Evolutionary conservation across 2,797 vertebrate genomes (phyloP).

Genomic region (Rhadinocentrus ornatus): DNA sequence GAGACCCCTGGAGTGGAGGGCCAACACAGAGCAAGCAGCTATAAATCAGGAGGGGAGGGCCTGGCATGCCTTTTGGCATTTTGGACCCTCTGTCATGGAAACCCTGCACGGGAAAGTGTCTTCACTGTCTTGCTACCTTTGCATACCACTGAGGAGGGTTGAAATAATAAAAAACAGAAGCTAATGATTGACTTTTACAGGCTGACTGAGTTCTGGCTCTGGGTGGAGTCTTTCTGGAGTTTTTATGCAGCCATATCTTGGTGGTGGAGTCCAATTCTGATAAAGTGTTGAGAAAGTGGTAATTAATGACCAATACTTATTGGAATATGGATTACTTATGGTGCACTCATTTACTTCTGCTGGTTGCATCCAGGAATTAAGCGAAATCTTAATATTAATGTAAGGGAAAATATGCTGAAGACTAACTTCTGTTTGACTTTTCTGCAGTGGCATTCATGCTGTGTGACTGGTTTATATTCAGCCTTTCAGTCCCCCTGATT

Average conservation of each 20-base stretch:
- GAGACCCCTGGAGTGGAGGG: conserved; percentile 64
- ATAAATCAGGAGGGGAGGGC: conserved; percentile 47
- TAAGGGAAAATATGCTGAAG: conserved; percentile 5
- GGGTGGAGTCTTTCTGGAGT: conserved; percentile 14
- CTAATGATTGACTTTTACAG: conserved; percentile 67
- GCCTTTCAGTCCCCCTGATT: conserved; percentile 15
- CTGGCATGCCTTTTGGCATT: conserved; percentile 64
- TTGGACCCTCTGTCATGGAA: conserved; percentile 62
- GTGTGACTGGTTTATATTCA: conserved; percentile 46
- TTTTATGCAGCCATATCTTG: conserved; percentile 5
- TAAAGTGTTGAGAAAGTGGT: conserved; percentile 7
- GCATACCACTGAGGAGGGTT: conserved; percentile 16
- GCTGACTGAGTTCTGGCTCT: conserved; percentile 21
- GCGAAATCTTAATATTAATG: background rate
- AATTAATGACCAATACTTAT: conserved; percentile 35
- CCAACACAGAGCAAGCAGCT: conserved; percentile 61
- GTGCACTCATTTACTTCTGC: conserved; percentile 16
- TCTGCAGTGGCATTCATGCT: conserved; percentile 23
- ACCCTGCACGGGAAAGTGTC: conserved; percentile 37
- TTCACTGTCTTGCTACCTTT: conserved; percentile 33
- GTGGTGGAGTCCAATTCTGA: conserved; percentile 1
- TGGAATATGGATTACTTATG: conserved; percentile 5
- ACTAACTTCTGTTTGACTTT: conserved; percentile 45
- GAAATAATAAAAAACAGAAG: conserved; percentile 54
- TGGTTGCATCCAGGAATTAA: conserved; percentile 5